phyloP scores from a whole-genome alignment of 1,140 invertebrate species.

The Cydia splendana region DNA sequence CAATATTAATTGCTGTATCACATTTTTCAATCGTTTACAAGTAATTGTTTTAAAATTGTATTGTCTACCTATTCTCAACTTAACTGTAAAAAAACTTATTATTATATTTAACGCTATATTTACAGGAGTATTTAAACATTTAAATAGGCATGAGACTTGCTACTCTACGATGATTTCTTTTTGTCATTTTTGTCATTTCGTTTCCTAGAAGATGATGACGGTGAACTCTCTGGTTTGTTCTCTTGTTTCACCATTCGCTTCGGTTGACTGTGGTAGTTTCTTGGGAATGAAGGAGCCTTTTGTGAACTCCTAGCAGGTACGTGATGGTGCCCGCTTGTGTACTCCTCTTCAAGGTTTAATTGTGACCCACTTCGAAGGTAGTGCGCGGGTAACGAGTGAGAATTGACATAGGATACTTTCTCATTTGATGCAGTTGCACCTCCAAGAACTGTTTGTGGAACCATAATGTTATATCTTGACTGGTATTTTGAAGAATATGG shows the following conservation, averaged over 20 bases:
- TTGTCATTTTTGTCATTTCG: constrained; percentile 49
- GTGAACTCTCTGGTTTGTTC: constrained; percentile 42
- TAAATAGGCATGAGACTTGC: not conserved
- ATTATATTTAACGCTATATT: constrained; percentile 34
- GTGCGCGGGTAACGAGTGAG: constrained; percentile 52
- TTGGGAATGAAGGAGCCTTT: constrained; percentile 50
- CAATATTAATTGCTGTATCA: constrained; percentile 26
- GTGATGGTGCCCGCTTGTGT: constrained; percentile 50
- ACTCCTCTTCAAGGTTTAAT: constrained; percentile 53
- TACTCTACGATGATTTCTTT: constrained; percentile 49
- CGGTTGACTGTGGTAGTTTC: constrained; percentile 60
- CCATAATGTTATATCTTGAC: constrained; percentile 65
- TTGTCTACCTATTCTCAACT: not conserved
- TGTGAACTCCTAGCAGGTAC: constrained; percentile 49
- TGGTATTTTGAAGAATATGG: constrained; percentile 65
- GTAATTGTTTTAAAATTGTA: not conserved
- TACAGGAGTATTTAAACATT: constrained; percentile 32
- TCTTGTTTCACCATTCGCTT: constrained; percentile 63
- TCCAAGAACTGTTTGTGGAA: constrained; percentile 63
- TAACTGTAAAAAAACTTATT: not conserved
- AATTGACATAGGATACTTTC: constrained; percentile 67
- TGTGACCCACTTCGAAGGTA: constrained; percentile 48
- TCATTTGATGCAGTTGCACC: constrained; percentile 49
- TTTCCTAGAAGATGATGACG: constrained; percentile 44
- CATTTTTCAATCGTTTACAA: not conserved